These are phyloP conservation scores for Lasioglossum pauxillum DNA, from an alignment of 2,888 invertebrate species.

Conservation along the genomic window DNA sequence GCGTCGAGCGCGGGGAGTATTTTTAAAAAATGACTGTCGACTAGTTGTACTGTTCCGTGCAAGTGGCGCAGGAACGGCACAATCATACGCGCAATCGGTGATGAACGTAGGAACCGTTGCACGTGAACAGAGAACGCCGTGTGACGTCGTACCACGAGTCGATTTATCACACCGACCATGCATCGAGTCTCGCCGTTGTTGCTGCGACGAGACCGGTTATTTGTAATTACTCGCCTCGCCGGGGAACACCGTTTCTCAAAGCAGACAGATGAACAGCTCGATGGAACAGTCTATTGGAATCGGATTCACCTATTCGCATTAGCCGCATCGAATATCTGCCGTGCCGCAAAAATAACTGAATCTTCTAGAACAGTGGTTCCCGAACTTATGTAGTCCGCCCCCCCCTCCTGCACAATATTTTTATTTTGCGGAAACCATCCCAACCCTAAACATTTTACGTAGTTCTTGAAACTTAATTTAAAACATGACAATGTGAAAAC, in stretches of 20 bases:
- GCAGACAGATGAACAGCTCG: slow-evolving; percentile 53
- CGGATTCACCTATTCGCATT: slow-evolving; percentile 25
- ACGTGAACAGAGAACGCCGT: slow-evolving; percentile 22
- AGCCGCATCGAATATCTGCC: rapidly evolving
- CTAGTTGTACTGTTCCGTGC: slow-evolving; percentile 23
- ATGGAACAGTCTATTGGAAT: slow-evolving; percentile 62
- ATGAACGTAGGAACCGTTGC: slow-evolving; percentile 39
- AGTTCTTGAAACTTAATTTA: no score
- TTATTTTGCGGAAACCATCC: no score
- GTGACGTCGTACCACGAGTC: slow-evolving; percentile 55
- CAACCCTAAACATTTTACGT: no score
- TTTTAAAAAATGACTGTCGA: slow-evolving; percentile 21
- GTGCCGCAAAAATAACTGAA: neutral
- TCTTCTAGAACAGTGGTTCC: no score
- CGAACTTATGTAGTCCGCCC: no score
- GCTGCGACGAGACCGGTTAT: slow-evolving; percentile 72
- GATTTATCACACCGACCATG: slow-evolving; percentile 72
- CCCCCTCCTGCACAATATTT: no score
- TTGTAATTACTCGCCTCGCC: slow-evolving; percentile 74
- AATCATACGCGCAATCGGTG: slow-evolving; percentile 46
- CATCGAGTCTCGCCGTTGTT: slow-evolving; percentile 56
- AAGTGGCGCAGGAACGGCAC: slow-evolving; percentile 20
- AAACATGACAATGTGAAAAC: no score
- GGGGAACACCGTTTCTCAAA: slow-evolving; percentile 72
- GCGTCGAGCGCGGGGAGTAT: slow-evolving; percentile 9